Evolutionary conservation across 2,797 vertebrate species (phyloP).

Genomic region (Helostoma temminkii): DNA sequence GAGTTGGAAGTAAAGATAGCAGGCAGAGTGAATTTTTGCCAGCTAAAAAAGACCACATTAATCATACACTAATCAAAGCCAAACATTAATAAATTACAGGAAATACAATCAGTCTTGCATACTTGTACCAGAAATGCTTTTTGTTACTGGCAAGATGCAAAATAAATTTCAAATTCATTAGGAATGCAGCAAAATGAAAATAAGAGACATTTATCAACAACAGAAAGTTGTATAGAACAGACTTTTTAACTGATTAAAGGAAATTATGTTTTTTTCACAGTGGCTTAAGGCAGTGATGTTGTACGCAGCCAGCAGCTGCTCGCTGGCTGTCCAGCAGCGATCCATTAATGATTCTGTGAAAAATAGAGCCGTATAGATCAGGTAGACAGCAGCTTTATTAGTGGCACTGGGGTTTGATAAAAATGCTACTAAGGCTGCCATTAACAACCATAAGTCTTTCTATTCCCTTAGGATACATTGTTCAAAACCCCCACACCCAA

Average conservation of each 20-base stretch:
- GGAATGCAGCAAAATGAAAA: conserved; percentile 10
- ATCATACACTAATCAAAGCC: conserved; percentile 45
- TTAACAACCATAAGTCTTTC: conserved; percentile 61
- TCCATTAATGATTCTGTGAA: conserved; percentile 66
- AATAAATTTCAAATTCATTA: conserved; percentile 28
- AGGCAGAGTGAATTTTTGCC: conserved; percentile 33
- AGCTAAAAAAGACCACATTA: conserved; percentile 23
- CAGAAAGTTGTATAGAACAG: conserved; percentile 6
- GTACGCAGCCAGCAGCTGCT: conserved; percentile 25
- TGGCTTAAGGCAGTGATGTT: conserved; percentile 19
- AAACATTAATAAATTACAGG: conserved; percentile 41
- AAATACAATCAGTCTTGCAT: conserved; percentile 43
- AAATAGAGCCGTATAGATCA: conserved; percentile 65
- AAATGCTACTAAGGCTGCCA: conserved; percentile 57
- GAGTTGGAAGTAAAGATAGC: conserved; percentile 33
- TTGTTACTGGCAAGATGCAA: conserved; percentile 35
- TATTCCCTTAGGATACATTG: conserved; percentile 48
- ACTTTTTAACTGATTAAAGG: conserved; percentile 3
- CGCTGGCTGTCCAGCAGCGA: conserved; percentile 27
- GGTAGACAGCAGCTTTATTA: conserved; percentile 56
- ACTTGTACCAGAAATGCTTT: conserved; percentile 28
- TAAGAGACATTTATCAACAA: background rate
- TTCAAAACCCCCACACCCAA: conserved; percentile 35
- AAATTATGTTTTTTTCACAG: conserved; percentile 7
- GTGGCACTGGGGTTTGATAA: conserved; percentile 55